Evolutionary conservation across 2,888 invertebrate genomes (phyloP).

Genomic region (Eupelmus urozonus): DNA sequence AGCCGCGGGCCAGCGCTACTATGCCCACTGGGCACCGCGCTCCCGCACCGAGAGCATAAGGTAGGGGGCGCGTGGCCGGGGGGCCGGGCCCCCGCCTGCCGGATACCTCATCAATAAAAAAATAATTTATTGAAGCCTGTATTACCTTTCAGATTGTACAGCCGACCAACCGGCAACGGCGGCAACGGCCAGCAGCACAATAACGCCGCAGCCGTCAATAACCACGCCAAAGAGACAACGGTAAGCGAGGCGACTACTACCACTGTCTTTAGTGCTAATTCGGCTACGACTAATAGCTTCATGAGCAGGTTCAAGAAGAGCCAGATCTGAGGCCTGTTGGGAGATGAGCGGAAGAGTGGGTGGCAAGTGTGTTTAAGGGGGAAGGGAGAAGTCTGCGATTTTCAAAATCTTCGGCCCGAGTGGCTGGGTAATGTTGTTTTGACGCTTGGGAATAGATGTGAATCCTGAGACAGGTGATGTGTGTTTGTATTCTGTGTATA

Average conservation of each 20-base stretch:
- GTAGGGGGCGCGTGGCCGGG: constrained; percentile 76
- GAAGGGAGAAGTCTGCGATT: too few species aligned
- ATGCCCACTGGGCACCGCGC: constrained; percentile 90
- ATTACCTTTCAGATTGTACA: constrained; percentile 81
- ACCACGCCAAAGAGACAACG: constrained; percentile 83
- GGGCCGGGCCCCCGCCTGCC: constrained; percentile 21
- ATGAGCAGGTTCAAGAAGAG: constrained; percentile 29
- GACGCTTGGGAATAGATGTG: too few species aligned
- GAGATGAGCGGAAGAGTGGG: too few species aligned
- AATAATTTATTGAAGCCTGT: constrained; percentile 59
- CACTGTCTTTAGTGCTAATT: constrained; percentile 79
- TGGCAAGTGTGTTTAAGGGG: too few species aligned
- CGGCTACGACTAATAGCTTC: constrained; percentile 61
- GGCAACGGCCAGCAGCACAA: neutral
- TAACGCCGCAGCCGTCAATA: neutral
- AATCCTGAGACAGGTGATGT: too few species aligned
- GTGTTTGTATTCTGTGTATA: too few species aligned
- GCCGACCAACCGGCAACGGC: constrained; percentile 78
- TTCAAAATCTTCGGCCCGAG: too few species aligned
- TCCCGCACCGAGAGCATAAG: constrained; percentile 90
- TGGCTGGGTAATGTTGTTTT: too few species aligned
- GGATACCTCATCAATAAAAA: constrained; percentile 58
- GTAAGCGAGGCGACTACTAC: constrained; percentile 89
- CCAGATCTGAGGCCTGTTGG: neutral
- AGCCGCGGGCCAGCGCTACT: constrained; percentile 79